Evolutionary conservation across 2,113 vertebrate species (phyloP), one percentile per base, ranked within the genome.

Genomic region (Alaudala cheleensis): DNA sequence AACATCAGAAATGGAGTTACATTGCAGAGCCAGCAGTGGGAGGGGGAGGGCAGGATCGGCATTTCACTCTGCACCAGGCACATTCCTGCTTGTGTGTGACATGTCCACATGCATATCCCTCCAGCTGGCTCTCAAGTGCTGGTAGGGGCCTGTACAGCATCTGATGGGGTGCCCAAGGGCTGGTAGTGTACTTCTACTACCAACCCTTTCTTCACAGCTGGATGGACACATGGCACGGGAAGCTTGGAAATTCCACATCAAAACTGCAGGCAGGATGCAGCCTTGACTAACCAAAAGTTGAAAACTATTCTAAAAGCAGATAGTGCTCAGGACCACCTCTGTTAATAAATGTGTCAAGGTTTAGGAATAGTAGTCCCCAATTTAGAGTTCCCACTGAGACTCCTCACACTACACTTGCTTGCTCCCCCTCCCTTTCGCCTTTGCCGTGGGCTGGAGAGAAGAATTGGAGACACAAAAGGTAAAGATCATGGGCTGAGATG

Each of bases 121-220:
- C 21, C 40, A 37, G 21, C 21, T 65, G 57, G 7, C 39, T 54
- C 19, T 28, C 2, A 2, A 34, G 28, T 44, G 18, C 24, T 40
- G 6, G 23, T 29, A 49, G 21, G 23, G 18, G 13, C 15, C 39
- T 69, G 11, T 51, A 12, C 0, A 0, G n/a, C 12, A 33, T 21
- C 6, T 8, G 5, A 9, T 28, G 10, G 31, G 56, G 8, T 54
- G 16, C 19, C 40, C 50, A 66, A 51, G 71, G 25, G 21, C 6
- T 66, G 47, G 25, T 16, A 47, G 62, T 39, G 10, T 11, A 31
- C 23, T 3, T 60, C 33, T 56, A 10, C 42, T 50, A n/a, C 21
- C n/a, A 25, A 3, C 1, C 5, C 1, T 31, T 58, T 66, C n/a
- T 79, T 60, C 62, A 60, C 26, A 73, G 21, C 74, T 10, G n/a